Conservation (phyloP, 1,140 invertebrate species). For the Drosophila gunungcola region DNA sequence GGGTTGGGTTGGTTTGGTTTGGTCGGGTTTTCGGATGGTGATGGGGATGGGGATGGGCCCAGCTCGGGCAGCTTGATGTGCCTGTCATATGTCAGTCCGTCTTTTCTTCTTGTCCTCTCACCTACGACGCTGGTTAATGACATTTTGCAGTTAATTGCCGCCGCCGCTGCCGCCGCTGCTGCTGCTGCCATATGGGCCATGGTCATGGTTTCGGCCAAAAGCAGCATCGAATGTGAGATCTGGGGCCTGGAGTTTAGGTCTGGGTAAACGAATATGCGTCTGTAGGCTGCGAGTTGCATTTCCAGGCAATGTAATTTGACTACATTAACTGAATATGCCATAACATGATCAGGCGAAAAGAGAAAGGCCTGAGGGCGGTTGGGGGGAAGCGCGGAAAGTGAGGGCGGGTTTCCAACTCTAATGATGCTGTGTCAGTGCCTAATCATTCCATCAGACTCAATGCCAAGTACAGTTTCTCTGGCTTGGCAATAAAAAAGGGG, state of each 20-base stretch:
- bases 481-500: background rate
- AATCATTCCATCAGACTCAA: constrained; percentile 14
- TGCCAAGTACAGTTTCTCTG: constrained; percentile 24
- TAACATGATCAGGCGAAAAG: constrained; percentile 48
- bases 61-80: constrained; percentile 61
- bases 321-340: constrained; percentile 66
- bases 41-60: too few species aligned
- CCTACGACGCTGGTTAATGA: constrained; percentile 78
- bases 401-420: constrained; percentile 16
- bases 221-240: constrained; percentile 20
- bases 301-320: constrained; percentile 80
- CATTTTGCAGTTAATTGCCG: constrained; percentile 80
- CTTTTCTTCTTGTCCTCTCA: constrained; percentile 70
- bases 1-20: constrained; percentile 27
- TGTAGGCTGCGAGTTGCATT: constrained; percentile 30
- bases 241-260: constrained; percentile 19
- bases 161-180: constrained; percentile 26
- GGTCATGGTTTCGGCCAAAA: constrained; percentile 30
- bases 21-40: constrained; percentile 20
- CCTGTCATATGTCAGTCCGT: constrained; percentile 79
- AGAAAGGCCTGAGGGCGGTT: constrained; percentile 23
- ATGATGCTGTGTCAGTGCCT: constrained; percentile 34
- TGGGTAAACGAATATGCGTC: constrained; percentile 70
- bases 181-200: constrained; percentile 66
- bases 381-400: background rate